Base-by-base conservation (phyloP, 2,888 invertebrate species). In the Aquatica leii region DNA sequence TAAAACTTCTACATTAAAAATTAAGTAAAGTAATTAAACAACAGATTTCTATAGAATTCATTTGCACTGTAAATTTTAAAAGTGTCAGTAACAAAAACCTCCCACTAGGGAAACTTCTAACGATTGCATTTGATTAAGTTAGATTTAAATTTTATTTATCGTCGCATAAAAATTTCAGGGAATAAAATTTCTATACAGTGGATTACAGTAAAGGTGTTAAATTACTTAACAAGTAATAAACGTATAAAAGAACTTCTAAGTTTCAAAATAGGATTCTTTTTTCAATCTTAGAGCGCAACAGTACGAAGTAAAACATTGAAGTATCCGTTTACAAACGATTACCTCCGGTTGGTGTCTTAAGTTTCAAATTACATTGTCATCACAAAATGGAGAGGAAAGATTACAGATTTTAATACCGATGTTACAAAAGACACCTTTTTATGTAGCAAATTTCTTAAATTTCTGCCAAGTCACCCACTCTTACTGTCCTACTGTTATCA, bases 401-500 rank as follows among this genome's bases (percentile, higher is more conserved):
- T 14, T 50, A 50, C 14, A 18, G 6, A 50, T 56, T 56, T 60
- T 46, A 41, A 49, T 50, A 20, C 12, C 12, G 17, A 31, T 56
- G 51, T 46, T 35, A 49, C 43, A 43, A 43, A 24, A 41, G 40
- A 41, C 14, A 34, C 17, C 31, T 59, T 59, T 55, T 63, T 55
- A 43, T 54, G 59, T 55, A 31, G 35, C 63, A 35, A 40, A 46
- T 50, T 53, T 64, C 52, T 43, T 65, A 60, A 61, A 53, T 52
- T 41, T 34, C 51, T 54, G 65, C 65, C 65, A 65, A 57, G 57
- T 52, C 12, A 50, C 52, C 59, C 52, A 43, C 46, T 64, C 59
- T 35, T 48, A 63, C 57, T 69, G 66, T 67, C 67, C 71, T 74
- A 77, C 75, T 74, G 77, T 77, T 77, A 74, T 75, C 73, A 74